Percentiles rank a stretch among this genome's conserved stretches.
phyloP scores from a whole-genome alignment of 2,113 vertebrate genomes.

The Microcebus tavaratra region DNA sequence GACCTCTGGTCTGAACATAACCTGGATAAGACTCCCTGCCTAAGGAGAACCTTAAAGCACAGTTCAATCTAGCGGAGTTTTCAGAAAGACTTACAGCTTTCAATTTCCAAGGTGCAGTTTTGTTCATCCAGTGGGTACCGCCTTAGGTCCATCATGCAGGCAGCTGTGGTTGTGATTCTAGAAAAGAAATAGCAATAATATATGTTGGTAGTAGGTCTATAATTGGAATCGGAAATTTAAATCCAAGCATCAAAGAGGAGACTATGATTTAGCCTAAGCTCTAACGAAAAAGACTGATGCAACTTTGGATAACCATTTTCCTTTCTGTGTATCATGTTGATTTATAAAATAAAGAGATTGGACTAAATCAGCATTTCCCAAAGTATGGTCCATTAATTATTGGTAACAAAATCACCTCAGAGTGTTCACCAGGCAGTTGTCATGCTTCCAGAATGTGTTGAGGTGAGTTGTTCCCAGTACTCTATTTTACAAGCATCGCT shows the following conservation, averaged over 20 bases:
- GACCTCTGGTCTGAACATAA: not conserved
- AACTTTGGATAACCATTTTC: not conserved
- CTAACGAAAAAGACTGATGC: not conserved
- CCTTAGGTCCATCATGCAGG: slow-evolving; percentile 98
- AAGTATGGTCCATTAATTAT: not conserved
- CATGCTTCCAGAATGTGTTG: not conserved
- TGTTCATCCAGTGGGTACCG: slow-evolving; percentile 97
- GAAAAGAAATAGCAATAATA: slow-evolving; percentile 71
- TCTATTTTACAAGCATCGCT: not conserved
- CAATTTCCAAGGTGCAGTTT: slow-evolving; percentile 97
- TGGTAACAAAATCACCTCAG: not conserved
- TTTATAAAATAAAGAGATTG: not conserved
- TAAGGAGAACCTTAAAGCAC: not conserved
- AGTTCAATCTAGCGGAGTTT: slow-evolving; percentile 51
- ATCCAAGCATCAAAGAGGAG: not conserved
- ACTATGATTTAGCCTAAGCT: not conserved
- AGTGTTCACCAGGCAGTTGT: not conserved
- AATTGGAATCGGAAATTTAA: not conserved
- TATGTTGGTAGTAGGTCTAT: not conserved
- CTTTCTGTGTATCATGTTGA: not conserved
- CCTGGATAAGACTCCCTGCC: not conserved
- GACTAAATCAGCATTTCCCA: not conserved
- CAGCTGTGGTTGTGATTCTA: slow-evolving; percentile 98
- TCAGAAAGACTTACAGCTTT: slow-evolving; percentile 93
- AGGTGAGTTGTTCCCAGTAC: not conserved